phyloP scores from a whole-genome alignment of 1,140 invertebrate genomes.

The Drosophila arizonae region DNA sequence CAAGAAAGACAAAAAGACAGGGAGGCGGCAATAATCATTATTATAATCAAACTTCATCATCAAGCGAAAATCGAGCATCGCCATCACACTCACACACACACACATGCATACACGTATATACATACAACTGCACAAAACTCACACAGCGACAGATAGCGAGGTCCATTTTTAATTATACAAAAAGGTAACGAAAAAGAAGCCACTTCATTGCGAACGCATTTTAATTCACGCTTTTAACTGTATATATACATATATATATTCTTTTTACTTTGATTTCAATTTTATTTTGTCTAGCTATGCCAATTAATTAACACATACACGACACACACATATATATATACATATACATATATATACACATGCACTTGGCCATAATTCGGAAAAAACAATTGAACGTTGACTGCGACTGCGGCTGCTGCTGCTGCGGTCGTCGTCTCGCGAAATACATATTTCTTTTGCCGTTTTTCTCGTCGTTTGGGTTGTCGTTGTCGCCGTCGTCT shows the following conservation, averaged over 20 bases:
- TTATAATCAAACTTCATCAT: slow-evolving; percentile 52
- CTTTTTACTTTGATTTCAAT: slow-evolving; percentile 41
- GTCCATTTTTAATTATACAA: slow-evolving; percentile 73
- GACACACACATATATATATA: slow-evolving; percentile 33
- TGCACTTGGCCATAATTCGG: slow-evolving; percentile 60
- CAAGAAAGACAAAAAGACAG: slow-evolving; percentile 41
- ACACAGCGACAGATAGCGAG: slow-evolving; percentile 38
- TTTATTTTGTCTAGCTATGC: slow-evolving; percentile 41
- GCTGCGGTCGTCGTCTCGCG: slow-evolving; percentile 67
- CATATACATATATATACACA: slow-evolving; percentile 42
- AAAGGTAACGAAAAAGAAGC: slow-evolving; percentile 44
- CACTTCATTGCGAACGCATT: slow-evolving; percentile 20
- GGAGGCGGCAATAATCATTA: slow-evolving; percentile 46
- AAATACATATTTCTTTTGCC: slow-evolving; percentile 82
- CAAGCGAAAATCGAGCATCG: slow-evolving; percentile 50
- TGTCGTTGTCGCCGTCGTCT: slow-evolving; percentile 57
- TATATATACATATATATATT: slow-evolving; percentile 22
- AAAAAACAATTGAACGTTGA: slow-evolving; percentile 77
- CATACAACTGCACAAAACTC: slow-evolving; percentile 44
- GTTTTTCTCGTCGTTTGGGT: slow-evolving; percentile 72
- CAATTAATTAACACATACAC: slow-evolving; percentile 66
- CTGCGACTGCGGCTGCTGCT: slow-evolving; percentile 57
- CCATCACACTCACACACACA: slow-evolving; percentile 26
- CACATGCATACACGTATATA: slow-evolving; percentile 20
- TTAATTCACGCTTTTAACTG: slow-evolving; percentile 39